Percentiles rank a stretch among this genome's conserved stretches.
Evolutionary conservation across 2,888 invertebrate species (phyloP).

Genomic region (Alcis repandata): DNA sequence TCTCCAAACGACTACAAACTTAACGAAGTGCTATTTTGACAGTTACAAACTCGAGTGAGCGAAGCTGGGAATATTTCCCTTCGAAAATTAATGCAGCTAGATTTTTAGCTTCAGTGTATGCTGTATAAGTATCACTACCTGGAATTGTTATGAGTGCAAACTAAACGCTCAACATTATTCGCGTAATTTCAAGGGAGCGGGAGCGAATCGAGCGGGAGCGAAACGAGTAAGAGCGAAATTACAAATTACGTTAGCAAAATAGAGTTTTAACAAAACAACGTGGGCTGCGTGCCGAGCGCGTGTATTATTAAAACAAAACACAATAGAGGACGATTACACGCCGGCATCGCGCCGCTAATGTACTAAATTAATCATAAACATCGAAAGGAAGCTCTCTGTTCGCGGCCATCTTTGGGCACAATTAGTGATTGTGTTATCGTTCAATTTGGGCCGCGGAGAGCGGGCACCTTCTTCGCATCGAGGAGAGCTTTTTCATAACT

Average conservation of each 20-base stretch:
- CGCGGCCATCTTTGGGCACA: conserved; percentile 52
- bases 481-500: too few species aligned
- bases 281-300: conserved; percentile 26
- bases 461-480: not conserved
- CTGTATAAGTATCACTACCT: conserved; percentile 3
- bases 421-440: conserved; percentile 61
- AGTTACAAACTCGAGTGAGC: not conserved
- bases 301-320: conserved; percentile 61
- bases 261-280: conserved; percentile 40
- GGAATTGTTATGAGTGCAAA: conserved; percentile 53
- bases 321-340: conserved; percentile 52
- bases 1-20: not conserved
- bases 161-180: conserved; percentile 62
- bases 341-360: conserved; percentile 47
- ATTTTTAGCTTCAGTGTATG: conserved; percentile 9
- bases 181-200: conserved; percentile 28
- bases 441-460: conserved; percentile 52
- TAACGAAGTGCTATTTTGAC: not conserved
- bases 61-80: not conserved
- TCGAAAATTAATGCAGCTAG: not conserved
- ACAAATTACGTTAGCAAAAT: conserved; percentile 39
- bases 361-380: conserved; percentile 62
- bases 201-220: conserved; percentile 21
- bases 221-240: conserved; percentile 29
- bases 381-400: conserved; percentile 45